Conservation (phyloP, 2,113 vertebrate genomes). For the Seriola rivoliana region DNA sequence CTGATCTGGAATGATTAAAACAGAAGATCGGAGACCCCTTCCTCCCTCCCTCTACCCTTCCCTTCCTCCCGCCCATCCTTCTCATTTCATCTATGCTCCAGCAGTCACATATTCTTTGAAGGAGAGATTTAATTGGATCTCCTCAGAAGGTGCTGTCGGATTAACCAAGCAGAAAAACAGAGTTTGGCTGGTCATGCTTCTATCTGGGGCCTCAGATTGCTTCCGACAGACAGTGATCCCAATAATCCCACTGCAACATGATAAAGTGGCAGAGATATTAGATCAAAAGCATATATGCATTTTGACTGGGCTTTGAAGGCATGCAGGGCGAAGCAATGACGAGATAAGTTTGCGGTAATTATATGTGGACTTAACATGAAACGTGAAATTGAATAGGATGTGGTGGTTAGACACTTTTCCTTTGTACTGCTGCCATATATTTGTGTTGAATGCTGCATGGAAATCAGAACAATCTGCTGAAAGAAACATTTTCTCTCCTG, state of each 20-base stretch:
- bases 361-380: conserved; percentile 51
- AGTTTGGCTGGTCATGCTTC: conserved; percentile 82
- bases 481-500: background rate
- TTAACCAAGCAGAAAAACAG: conserved; percentile 84
- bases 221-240: conserved; percentile 81
- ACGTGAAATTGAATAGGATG: conserved; percentile 43
- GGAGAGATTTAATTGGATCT: conserved; percentile 86
- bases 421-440: background rate
- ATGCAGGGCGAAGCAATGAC: conserved; percentile 35
- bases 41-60: background rate
- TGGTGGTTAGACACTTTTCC: conserved; percentile 8
- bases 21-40: conserved; percentile 61
- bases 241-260: conserved; percentile 77
- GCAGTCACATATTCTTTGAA: conserved; percentile 82
- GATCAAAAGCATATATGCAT: conserved; percentile 79
- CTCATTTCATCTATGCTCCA: conserved; percentile 74
- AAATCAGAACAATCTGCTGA: background rate
- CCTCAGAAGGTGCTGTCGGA: conserved; percentile 85
- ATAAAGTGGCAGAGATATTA: conserved; percentile 73
- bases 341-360: conserved; percentile 68
- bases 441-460: background rate
- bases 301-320: conserved; percentile 71
- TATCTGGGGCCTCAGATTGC: conserved; percentile 74
- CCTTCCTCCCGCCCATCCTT: conserved; percentile 44
- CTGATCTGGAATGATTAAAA: conserved; percentile 81